Conservation (phyloP, 2,888 invertebrate species). For the Iselma pallidipennis region DNA sequence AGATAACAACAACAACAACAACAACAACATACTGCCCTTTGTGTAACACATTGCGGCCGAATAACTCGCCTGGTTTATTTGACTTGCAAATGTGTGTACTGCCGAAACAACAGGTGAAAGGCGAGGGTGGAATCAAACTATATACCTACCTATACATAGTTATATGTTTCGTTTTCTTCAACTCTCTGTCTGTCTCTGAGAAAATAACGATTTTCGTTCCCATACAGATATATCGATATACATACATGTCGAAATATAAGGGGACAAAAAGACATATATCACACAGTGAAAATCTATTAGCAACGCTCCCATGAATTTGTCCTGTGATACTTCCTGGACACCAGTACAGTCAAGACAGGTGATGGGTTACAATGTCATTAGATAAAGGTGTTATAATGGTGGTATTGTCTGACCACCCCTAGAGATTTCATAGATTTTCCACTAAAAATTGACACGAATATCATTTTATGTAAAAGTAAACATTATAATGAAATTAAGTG, state of each 20-base stretch:
- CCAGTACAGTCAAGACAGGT: constrained; percentile 15
- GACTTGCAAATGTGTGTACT: constrained; percentile 22
- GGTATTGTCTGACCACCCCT: neutral
- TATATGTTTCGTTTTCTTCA: neutral
- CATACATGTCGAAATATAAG: too few relatives aligned
- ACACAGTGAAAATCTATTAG: constrained; percentile 17
- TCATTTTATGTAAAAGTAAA: too few relatives aligned
- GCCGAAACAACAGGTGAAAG: constrained; percentile 23
- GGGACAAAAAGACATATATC: constrained; percentile 6
- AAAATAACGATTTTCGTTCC: neutral
- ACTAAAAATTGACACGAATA: too few relatives aligned
- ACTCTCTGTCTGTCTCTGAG: neutral
- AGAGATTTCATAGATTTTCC: neutral
- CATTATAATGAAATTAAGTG: neutral
- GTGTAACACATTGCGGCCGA: constrained; percentile 16
- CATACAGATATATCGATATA: neutral
- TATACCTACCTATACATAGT: too few relatives aligned
- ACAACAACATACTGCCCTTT: constrained; percentile 10
- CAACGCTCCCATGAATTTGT: constrained; percentile 15
- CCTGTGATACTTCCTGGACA: constrained; percentile 25
- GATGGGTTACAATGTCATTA: constrained; percentile 11
- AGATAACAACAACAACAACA: neutral
- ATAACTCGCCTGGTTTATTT: constrained; percentile 13
- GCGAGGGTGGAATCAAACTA: constrained; percentile 23
- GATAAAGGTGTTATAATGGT: too few relatives aligned